phyloP scores from a whole-genome alignment of 2,113 vertebrate species.

The Eonycteris spelaea region DNA sequence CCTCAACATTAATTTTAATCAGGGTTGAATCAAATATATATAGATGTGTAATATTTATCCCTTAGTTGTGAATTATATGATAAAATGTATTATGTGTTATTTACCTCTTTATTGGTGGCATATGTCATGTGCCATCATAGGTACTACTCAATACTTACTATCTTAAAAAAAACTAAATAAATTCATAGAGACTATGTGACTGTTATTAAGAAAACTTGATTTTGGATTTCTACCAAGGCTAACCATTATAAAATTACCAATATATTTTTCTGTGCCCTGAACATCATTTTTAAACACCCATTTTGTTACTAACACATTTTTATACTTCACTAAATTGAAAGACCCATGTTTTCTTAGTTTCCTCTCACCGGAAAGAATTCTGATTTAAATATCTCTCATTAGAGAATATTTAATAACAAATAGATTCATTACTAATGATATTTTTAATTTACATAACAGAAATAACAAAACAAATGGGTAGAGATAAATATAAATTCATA shows the following conservation, averaged over 20 bases:
- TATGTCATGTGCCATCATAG: neutral
- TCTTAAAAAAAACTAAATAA: conserved; percentile 19
- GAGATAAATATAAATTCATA: neutral
- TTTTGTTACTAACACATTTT: neutral
- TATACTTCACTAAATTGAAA: neutral
- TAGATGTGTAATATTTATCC: neutral
- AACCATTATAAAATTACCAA: neutral
- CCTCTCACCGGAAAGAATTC: neutral
- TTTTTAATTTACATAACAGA: neutral
- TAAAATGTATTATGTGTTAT: neutral
- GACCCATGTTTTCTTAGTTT: neutral
- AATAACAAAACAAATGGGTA: neutral
- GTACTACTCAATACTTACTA: neutral
- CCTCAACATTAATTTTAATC: neutral
- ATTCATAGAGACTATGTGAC: neutral
- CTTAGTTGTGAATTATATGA: neutral
- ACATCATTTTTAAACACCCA: neutral
- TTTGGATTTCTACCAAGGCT: neutral
- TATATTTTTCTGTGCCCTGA: neutral
- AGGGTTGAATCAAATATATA: neutral
- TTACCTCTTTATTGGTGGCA: neutral
- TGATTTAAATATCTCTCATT: neutral
- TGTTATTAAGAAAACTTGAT: neutral
- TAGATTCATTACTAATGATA: neutral
- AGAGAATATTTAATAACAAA: neutral